Evolutionary conservation across 2,797 vertebrate species (phyloP).

Genomic region (Melanotaenia pygmaea): DNA sequence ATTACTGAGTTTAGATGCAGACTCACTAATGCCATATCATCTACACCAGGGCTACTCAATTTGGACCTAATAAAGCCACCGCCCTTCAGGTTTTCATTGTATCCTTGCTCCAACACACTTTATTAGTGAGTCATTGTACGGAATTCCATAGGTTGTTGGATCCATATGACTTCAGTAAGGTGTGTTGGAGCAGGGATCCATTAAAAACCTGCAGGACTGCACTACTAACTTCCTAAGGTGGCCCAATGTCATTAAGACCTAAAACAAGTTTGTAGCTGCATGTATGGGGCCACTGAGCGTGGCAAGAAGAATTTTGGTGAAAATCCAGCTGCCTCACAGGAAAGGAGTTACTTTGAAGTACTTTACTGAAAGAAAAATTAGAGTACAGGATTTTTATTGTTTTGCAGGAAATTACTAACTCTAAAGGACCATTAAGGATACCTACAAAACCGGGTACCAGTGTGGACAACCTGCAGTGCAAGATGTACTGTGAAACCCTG

Average conservation of each 20-base stretch:
- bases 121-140: no score
- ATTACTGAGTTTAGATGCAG: not conserved
- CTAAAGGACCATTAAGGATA: not conserved
- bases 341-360: constrained; percentile 2
- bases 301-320: constrained; percentile 1
- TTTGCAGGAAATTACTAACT: constrained; percentile 14
- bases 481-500: not conserved
- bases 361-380: constrained; percentile 15
- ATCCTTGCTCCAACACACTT: no score
- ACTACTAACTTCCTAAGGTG: no score
- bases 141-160: no score
- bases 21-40: not conserved
- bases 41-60: no score
- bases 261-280: not conserved
- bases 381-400: constrained; percentile 11
- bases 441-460: not conserved
- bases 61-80: no score
- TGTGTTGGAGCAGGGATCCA: no score
- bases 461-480: not conserved
- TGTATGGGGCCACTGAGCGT: not conserved
- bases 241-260: not conserved
- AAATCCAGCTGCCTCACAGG: constrained; percentile 3
- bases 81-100: no score
- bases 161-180: no score
- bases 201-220: no score